phyloP scores from a whole-genome alignment of 2,113 vertebrate genomes.

The Trochalopteron elliotii region DNA sequence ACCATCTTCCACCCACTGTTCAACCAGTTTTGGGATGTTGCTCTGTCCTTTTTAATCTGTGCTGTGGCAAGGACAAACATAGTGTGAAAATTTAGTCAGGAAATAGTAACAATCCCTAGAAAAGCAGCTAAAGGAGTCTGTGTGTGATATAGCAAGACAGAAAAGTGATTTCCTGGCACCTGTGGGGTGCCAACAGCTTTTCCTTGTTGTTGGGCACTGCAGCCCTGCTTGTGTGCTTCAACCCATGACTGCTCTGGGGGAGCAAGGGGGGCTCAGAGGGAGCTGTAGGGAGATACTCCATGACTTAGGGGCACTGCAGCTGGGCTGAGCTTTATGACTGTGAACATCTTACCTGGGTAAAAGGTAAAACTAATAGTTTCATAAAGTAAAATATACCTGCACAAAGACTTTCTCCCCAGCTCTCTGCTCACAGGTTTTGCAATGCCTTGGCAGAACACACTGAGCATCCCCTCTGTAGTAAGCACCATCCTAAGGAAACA shows the following conservation, averaged over 20 bases:
- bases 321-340: neutral
- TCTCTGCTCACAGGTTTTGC: neutral
- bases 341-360: neutral
- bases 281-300: neutral
- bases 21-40: neutral
- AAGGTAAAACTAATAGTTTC: neutral
- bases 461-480: neutral
- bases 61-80: neutral
- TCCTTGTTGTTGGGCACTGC: neutral
- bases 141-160: neutral
- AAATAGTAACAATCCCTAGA: neutral
- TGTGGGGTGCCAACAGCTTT: neutral
- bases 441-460: neutral
- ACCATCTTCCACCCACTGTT: neutral
- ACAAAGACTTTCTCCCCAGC: neutral
- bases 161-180: neutral
- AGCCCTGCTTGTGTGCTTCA: neutral
- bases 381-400: neutral
- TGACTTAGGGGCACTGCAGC: neutral
- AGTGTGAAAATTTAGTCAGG: neutral
- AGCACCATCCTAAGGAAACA: neutral
- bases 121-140: neutral
- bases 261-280: neutral
- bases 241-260: accelerated
- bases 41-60: neutral